Conservation (phyloP, 2,888 invertebrate genomes). For the Acrobasis suavella region DNA sequence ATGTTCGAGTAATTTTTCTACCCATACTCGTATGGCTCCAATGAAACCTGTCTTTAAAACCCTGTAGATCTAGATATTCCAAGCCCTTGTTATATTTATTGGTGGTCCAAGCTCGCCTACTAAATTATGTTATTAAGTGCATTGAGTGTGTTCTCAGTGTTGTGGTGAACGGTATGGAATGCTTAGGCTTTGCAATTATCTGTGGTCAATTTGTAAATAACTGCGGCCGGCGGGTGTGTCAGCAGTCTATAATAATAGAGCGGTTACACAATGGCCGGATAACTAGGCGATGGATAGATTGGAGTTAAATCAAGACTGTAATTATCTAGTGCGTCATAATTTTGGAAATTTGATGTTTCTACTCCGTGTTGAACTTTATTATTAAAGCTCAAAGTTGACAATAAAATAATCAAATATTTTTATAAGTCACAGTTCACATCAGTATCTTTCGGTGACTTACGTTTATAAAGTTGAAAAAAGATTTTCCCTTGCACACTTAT, state of each 20-base stretch:
- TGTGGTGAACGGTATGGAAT: slow-evolving; percentile 12
- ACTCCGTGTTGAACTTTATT: no score
- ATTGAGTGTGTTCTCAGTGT: slow-evolving; percentile 1
- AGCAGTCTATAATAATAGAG: slow-evolving; percentile 24
- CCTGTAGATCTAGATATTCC: no score
- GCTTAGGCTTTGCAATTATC: slow-evolving; percentile 17
- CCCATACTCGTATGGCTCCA: no score
- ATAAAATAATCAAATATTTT: no score
- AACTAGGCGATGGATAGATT: slow-evolving; percentile 8
- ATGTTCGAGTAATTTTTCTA: no score
- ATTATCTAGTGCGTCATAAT: neutral
- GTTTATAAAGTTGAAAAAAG: no score
- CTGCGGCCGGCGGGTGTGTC: slow-evolving; percentile 24
- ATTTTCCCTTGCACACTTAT: no score
- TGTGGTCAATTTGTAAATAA: slow-evolving; percentile 24
- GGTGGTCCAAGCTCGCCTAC: neutral
- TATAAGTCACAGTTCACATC: no score
- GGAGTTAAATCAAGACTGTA: neutral
- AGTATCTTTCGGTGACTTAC: no score
- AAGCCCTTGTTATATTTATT: neutral
- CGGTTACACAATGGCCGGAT: slow-evolving; percentile 26
- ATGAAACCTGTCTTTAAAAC: no score
- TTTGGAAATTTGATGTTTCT: neutral
- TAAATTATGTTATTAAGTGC: neutral
- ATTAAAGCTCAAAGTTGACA: no score